Conservation (phyloP, 2,888 invertebrate species). For the Meta bourneti region DNA sequence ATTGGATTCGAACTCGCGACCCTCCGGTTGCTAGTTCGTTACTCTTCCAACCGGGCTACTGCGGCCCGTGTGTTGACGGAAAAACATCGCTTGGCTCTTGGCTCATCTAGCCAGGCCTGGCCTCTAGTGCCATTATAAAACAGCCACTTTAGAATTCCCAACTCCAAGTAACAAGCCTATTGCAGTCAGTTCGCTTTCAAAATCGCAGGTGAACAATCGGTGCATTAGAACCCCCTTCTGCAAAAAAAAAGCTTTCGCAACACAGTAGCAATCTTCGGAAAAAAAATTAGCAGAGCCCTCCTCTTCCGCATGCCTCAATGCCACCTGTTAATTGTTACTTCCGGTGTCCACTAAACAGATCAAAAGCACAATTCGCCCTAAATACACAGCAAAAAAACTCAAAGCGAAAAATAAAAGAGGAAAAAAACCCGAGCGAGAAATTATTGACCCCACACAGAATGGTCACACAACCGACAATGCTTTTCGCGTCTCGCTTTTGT, state of each 20-base stretch:
- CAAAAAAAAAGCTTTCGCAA: neutral
- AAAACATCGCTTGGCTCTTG: too few species aligned
- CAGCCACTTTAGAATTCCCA: neutral
- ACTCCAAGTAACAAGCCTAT: neutral
- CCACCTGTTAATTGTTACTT: conserved; percentile 43
- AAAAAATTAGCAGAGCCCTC: neutral
- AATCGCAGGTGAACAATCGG: conserved; percentile 10
- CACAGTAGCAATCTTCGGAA: too few species aligned
- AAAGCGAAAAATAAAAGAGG: neutral
- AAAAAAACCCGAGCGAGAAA: neutral
- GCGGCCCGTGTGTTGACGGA: too few species aligned
- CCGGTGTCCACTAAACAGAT: conserved; percentile 13
- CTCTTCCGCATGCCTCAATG: conserved; percentile 31
- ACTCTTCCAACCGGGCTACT: too few species aligned
- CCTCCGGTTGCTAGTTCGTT: too few species aligned
- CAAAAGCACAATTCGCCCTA: conserved; percentile 1
- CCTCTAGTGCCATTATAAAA: too few species aligned
- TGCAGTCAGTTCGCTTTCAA: neutral
- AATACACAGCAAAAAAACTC: conserved; percentile 6
- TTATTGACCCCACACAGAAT: conserved; percentile 18
- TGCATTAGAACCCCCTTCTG: neutral
- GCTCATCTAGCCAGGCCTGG: too few species aligned
- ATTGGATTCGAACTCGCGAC: too few species aligned
- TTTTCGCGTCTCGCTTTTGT: neutral
- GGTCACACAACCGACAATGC: conserved; percentile 26